A percentile compares a stretch with the other conserved stretches of the same genome.
Conservation (phyloP, 2,797 vertebrate genomes). For the Smutsia temminckii region DNA sequence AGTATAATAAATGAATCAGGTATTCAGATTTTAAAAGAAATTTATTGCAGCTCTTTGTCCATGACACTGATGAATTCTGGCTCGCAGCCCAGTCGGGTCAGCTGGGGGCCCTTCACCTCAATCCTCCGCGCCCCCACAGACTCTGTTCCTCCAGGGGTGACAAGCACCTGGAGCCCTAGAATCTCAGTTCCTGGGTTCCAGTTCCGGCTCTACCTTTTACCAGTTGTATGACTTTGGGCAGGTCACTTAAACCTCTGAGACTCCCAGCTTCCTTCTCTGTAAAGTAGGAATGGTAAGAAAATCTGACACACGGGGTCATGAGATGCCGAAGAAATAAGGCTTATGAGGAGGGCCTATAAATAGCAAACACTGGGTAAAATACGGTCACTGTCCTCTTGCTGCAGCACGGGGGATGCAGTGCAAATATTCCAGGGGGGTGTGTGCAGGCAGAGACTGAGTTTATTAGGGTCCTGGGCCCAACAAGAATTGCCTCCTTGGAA, state of each 20-base stretch:
- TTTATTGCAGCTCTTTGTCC: constrained; percentile 57
- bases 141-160: neutral
- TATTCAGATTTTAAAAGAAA: constrained; percentile 63
- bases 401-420: rapidly evolving
- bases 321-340: neutral
- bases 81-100: neutral
- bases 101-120: neutral
- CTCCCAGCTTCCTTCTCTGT: neutral
- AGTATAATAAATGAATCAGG: constrained; percentile 60
- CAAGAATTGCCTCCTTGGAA: neutral
- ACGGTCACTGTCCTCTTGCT: neutral
- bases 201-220: neutral
- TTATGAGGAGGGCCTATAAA: neutral
- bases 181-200: neutral
- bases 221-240: neutral
- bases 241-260: neutral
- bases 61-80: constrained; percentile 47
- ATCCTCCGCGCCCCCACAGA: neutral
- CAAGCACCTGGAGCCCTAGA: neutral
- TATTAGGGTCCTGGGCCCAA: neutral
- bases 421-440: rapidly evolving
- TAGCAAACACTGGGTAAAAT: neutral
- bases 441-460: neutral
- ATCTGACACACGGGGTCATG: neutral
- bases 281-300: neutral